phyloP scores from a whole-genome alignment of 1,140 invertebrate genomes.

The Reticulitermes speratus region DNA sequence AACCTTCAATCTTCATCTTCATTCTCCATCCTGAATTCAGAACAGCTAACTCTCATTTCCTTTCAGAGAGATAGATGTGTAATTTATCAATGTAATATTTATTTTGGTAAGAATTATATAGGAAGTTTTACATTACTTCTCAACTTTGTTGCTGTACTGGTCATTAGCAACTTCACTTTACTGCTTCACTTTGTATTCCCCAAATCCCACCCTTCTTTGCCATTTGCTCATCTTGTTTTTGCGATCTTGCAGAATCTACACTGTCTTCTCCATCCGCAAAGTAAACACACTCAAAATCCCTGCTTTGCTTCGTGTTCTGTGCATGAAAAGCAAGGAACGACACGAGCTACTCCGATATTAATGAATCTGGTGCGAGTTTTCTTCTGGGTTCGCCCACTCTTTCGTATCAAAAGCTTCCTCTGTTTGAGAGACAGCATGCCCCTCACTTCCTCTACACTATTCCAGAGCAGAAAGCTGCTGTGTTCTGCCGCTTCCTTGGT shows the following conservation, averaged over 20 bases:
- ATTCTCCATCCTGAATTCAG: no score
- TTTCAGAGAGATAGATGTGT: neutral
- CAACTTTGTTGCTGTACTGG: neutral
- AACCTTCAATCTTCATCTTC: no score
- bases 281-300: neutral
- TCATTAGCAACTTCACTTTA: neutral
- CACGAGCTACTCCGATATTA: neutral
- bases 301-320: neutral
- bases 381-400: neutral
- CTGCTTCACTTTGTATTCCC: neutral
- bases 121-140: neutral
- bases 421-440: neutral
- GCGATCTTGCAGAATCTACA: neutral
- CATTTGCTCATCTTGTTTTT: neutral
- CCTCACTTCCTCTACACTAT: neutral
- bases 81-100: neutral
- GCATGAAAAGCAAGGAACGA: slow-evolving; percentile 2
- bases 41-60: no score
- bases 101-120: neutral
- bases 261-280: neutral
- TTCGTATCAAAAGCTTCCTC: neutral
- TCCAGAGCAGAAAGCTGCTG: neutral
- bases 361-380: slow-evolving; percentile 10
- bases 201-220: neutral
- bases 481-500: neutral